These are phyloP conservation scores for Pasiphila rectangulata DNA, from an alignment of 2,888 invertebrate species.

Conservation along the genomic window DNA sequence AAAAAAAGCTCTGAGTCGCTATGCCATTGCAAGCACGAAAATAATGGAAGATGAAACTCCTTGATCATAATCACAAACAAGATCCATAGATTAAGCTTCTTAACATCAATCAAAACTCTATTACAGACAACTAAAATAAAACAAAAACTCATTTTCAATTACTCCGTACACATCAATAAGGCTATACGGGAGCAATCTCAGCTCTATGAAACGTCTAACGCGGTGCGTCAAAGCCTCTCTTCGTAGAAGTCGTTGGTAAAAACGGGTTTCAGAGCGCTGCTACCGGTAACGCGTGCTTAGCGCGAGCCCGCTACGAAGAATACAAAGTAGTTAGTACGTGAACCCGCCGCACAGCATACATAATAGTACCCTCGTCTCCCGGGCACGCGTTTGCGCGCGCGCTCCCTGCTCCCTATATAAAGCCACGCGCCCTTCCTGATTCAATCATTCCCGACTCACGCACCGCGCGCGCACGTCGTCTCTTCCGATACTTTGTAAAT, in stretches of 20 bases:
- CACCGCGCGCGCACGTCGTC: constrained; percentile 63
- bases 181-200: constrained; percentile 54
- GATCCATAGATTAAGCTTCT: constrained; percentile 16
- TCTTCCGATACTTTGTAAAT: constrained; percentile 62
- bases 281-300: constrained; percentile 62
- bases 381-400: constrained; percentile 47
- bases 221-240: constrained; percentile 73
- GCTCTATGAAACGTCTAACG: constrained; percentile 21
- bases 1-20: neutral
- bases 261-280: constrained; percentile 72
- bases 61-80: constrained; percentile 22
- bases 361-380: constrained; percentile 26
- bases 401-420: constrained; percentile 64
- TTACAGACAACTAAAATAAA: constrained; percentile 31
- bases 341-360: constrained; percentile 31
- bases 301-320: constrained; percentile 46
- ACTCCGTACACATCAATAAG: constrained; percentile 51
- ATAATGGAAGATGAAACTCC: constrained; percentile 11
- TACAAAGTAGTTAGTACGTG: constrained; percentile 9
- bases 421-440: constrained; percentile 67
- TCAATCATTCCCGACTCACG: constrained; percentile 72
- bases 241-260: constrained; percentile 71
- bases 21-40: constrained; percentile 8
- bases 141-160: constrained; percentile 35
- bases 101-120: constrained; percentile 31